phyloP scores from a whole-genome alignment of 2,113 vertebrate genomes.

The Tichodroma muraria region DNA sequence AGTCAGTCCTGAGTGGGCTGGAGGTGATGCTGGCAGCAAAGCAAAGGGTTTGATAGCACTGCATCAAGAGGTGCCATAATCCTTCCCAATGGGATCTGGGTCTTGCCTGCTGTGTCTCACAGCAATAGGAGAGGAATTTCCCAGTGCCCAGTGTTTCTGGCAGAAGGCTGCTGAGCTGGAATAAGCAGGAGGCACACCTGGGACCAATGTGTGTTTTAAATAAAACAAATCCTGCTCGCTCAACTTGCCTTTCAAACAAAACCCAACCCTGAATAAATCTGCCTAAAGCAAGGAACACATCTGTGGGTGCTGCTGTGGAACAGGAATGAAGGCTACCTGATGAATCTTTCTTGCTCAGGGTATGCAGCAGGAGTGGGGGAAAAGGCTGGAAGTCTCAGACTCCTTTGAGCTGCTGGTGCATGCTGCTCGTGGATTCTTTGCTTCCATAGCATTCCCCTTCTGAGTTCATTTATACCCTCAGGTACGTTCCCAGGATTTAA shows the following conservation, averaged over 20 bases:
- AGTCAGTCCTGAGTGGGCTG: neutral
- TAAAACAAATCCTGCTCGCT: neutral
- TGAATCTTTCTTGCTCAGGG: neutral
- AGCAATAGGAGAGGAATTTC: neutral
- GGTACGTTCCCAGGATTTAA: neutral
- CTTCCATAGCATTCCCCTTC: neutral
- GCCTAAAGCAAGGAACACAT: neutral
- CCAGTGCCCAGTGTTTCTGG: neutral
- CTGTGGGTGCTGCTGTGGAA: neutral
- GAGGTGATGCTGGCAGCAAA: neutral
- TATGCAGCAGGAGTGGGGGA: neutral
- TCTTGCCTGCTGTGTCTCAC: accelerated
- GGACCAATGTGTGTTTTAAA: neutral
- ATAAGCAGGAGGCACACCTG: neutral
- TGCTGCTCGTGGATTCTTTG: neutral
- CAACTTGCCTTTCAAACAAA: neutral
- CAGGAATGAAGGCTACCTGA: neutral
- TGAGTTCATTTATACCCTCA: neutral
- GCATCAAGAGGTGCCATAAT: neutral
- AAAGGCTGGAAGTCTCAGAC: neutral
- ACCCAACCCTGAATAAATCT: neutral
- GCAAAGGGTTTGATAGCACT: neutral
- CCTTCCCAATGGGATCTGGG: neutral
- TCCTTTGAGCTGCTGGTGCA: neutral
- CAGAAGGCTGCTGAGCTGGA: neutral